Conservation (phyloP, 2,113 vertebrate genomes). For the Muntiacus muntjak region DNA sequence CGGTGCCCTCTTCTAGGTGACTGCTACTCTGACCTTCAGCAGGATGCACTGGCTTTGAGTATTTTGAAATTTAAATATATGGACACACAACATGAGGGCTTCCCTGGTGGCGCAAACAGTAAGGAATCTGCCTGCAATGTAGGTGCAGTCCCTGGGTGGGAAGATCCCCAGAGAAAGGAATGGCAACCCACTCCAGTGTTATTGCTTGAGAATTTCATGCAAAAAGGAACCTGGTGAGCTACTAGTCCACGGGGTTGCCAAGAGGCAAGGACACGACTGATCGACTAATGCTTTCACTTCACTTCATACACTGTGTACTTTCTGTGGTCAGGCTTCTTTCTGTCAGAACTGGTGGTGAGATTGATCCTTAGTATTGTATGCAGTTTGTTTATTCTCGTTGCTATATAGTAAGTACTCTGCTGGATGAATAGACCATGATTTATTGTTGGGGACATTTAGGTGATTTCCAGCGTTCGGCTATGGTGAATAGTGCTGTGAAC, state of each 20-base stretch:
- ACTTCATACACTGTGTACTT: not conserved
- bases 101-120: not conserved
- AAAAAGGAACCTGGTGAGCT: not conserved
- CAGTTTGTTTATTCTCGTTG: not conserved
- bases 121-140: not conserved
- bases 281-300: not conserved
- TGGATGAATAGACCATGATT: not conserved
- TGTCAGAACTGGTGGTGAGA: not conserved
- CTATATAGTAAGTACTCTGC: not conserved
- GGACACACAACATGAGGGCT: accelerated
- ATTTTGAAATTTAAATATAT: not conserved
- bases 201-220: not conserved
- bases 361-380: not conserved
- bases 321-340: not conserved
- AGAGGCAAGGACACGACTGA: not conserved
- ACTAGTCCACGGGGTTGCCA: not conserved
- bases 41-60: not conserved
- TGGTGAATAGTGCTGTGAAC: not conserved
- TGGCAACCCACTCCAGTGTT: not conserved
- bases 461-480: not conserved
- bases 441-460: not conserved
- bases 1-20: not conserved
- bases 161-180: not conserved
- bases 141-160: not conserved
- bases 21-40: not conserved